Evolutionary conservation across 2,888 invertebrate species (phyloP), one percentile per base, ranked within the genome.

Genomic region (Drosophila buzzatii): DNA sequence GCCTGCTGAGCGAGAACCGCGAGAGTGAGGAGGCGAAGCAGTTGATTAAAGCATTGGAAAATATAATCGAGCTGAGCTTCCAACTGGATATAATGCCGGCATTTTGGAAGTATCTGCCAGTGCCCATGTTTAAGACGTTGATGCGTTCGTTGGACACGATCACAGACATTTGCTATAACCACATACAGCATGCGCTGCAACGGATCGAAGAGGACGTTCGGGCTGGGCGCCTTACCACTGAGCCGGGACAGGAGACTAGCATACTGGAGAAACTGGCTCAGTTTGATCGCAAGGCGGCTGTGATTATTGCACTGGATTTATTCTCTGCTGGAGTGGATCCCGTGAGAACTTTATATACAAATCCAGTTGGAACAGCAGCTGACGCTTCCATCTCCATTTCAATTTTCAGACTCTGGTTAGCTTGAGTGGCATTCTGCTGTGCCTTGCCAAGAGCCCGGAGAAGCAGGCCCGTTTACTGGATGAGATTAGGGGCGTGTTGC

Each of bases 301-400:
- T 94, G 33, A 94, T 95, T 78, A 96, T 96, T 95, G 95, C 95
- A 1, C 94, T 95, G 78, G 96, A 96, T 90, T 95, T 96, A 95
- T 84, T 96, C 35, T 92, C 95, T 53, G 96, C 96, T 51, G 96
- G 96, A 64, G 94, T 96, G 44, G 96, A 96, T 90, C 96, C 96
- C 61, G 96, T 97, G 92, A 93, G 93, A 78, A 45, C 23, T 4
- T 2, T 0, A 14, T 0, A 9, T n/a, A 2, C 10, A 9, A 16
- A 9, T 6, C 14, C 3, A 1, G 14, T n/a, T 16, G 5, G 1
- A 10, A 16, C 5, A 2, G 16, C 1, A 3, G 14, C 12, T 9
- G n/a, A 44, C 14, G 0, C 4, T 14, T n/a, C 14, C 0, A 16
- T 3, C 23, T 51, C 18, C 1, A 14, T 2, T 20, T 49, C 31